Base-by-base conservation (phyloP, 2,888 invertebrate species). In the Fragum sueziense region DNA sequence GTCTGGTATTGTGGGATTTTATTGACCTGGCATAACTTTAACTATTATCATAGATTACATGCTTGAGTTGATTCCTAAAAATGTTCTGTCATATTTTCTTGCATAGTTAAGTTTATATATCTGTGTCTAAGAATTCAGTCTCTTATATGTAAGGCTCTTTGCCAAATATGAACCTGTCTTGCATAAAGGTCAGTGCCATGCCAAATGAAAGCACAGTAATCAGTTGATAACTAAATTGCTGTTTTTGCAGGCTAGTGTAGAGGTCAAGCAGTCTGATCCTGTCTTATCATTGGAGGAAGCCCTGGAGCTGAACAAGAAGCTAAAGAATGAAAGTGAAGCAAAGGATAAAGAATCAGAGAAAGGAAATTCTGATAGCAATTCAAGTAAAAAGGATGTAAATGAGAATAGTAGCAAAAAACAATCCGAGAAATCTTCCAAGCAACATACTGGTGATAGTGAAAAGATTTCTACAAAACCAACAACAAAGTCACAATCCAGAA, bases 241-340 rank as follows among this genome's bases (percentile, higher is more conserved):
- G n/a, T 68, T 65, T 7, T 17, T 54, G 70, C 34, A 34, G 11
- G 54, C 70, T 9, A 70, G 70, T 22, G 22, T 34, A 34, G 70
- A 70, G 52, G 52, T 54, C 1, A 51, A 33, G 4, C 72, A 51
- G 37, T 54, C 57, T 52, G 65, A 62, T 37, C 34, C 67, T 31
- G 74, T 76, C n/a, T 25, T 82, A 76, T 62, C 74, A 20, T 33
- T 84, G 1, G 79, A 80, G 31, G 79, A 84, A 74, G 84, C 79
- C 4, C 14, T 76, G 14, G 76, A 80, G 54, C 41, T 80, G 22
- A 84, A 79, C 69, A 71, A 70, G 51, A 62, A 78, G n/a, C 52
- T 83, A 27, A 83, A 80, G 33, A 31, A 65, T 17, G 68, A 70
- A 25, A n/a, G 14, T 14, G 14, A 29, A 51, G 20, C 47, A 6